Conservation (phyloP, 1,140 invertebrate species). For the Archegozetes longisetosus region DNA sequence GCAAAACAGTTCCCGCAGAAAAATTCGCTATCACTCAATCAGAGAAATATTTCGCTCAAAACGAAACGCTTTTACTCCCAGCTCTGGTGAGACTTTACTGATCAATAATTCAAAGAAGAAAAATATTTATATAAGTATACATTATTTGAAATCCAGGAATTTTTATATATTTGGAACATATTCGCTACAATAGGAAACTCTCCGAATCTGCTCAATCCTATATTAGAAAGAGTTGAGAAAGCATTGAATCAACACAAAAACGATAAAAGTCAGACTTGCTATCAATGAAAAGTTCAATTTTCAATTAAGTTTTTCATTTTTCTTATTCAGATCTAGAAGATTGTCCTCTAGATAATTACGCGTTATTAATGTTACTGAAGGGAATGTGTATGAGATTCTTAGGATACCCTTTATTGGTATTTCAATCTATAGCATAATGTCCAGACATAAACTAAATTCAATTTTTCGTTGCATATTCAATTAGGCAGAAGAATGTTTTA, state of each 20-base stretch:
- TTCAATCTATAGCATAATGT: neutral
- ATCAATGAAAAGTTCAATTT: slow-evolving; percentile 2
- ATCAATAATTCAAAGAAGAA: neutral
- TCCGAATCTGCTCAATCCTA: slow-evolving; percentile 13
- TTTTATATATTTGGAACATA: slow-evolving; percentile 86
- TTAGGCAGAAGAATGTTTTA: slow-evolving; percentile 58
- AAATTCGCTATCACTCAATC: slow-evolving; percentile 81
- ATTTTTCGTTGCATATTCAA: slow-evolving; percentile 25
- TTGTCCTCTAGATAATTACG: slow-evolving; percentile 5
- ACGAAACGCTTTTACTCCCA: slow-evolving; percentile 55
- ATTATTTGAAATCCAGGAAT: slow-evolving; percentile 37
- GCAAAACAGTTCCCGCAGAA: slow-evolving; percentile 89
- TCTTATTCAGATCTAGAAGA: neutral
- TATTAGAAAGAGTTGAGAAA: slow-evolving; percentile 10
- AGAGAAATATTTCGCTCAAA: slow-evolving; percentile 55
- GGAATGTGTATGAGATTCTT: slow-evolving; percentile 64
- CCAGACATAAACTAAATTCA: neutral
- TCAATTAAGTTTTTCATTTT: neutral
- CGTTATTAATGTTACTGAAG: slow-evolving; percentile 53
- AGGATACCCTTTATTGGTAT: slow-evolving; percentile 32
- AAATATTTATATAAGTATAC: neutral
- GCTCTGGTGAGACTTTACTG: slow-evolving; percentile 37
- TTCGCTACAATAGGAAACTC: slow-evolving; percentile 33
- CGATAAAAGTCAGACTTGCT: slow-evolving; percentile 22
- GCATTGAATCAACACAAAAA: slow-evolving; percentile 25